A percentile compares a stretch with the other conserved stretches of the same genome.
These are phyloP conservation scores for Lithobates sylvaticus DNA, from an alignment of 2,797 vertebrate genomes.

Conservation along the genomic window DNA sequence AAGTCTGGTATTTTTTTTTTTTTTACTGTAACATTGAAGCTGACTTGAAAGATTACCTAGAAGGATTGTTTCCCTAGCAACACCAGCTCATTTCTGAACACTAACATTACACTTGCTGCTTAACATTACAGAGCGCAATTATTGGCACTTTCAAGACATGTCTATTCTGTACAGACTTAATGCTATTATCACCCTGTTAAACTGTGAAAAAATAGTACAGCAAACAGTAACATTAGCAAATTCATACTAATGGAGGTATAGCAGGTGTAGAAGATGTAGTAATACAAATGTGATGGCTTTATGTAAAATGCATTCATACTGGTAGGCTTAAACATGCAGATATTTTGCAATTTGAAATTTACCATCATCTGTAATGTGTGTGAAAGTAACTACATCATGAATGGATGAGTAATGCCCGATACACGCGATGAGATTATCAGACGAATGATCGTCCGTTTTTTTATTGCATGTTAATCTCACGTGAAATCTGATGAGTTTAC, in stretches of 20 bases:
- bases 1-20: background rate
- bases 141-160: background rate
- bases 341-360: background rate
- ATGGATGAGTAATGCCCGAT: too few relatives aligned
- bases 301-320: background rate
- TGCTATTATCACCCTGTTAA: background rate
- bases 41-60: background rate
- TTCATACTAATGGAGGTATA: background rate
- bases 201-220: background rate
- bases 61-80: conserved; percentile 1
- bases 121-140: background rate
- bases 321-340: too few relatives aligned
- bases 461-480: too few relatives aligned
- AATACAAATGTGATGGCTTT: background rate
- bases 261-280: too few relatives aligned
- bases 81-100: background rate
- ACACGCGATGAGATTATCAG: too few relatives aligned
- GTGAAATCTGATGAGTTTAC: too few relatives aligned
- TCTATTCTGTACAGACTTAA: background rate
- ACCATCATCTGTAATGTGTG: too few relatives aligned
- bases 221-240: background rate
- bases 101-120: background rate
- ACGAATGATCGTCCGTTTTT: too few relatives aligned
- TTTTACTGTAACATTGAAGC: background rate
- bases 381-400: too few relatives aligned